A percentile compares a stretch with the other conserved stretches of the same genome.
These are phyloP conservation scores for Alauda arvensis DNA, from an alignment of 2,797 vertebrate species.

Conservation along the genomic window DNA sequence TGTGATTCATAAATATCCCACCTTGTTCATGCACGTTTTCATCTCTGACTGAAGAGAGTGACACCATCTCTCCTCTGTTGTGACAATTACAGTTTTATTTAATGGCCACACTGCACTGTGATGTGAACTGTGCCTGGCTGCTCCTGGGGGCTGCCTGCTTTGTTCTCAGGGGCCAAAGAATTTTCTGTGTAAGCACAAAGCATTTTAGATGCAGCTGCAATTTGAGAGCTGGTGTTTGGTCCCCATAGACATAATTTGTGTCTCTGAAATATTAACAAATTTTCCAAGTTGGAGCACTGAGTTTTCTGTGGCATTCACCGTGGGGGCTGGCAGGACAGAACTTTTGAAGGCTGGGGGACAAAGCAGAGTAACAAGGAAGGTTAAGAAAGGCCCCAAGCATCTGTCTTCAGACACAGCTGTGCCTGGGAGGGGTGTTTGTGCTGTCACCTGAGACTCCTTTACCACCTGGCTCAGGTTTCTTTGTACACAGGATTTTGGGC, in stretches of 20 bases:
- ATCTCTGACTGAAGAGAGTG: not conserved
- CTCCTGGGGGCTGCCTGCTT: not conserved
- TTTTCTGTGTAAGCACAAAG: not conserved
- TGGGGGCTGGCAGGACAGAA: not conserved
- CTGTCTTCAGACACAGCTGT: not conserved
- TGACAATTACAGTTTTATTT: not conserved
- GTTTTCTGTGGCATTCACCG: not conserved
- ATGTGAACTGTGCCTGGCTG: not conserved
- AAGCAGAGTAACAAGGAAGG: not conserved
- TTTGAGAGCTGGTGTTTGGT: not conserved
- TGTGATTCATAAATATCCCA: not conserved
- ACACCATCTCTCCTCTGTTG: not conserved
- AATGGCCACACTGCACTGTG: not conserved
- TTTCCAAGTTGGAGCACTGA: not conserved
- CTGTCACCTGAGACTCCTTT: not conserved
- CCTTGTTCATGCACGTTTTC: not conserved
- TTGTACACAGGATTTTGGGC: not conserved
- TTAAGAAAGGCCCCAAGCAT: not conserved
- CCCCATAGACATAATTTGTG: rapidly evolving
- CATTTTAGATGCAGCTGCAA: not conserved
- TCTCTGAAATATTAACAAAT: not conserved
- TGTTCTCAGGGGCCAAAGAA: not conserved
- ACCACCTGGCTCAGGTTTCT: not conserved
- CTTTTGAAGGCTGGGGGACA: not conserved
- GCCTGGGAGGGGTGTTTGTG: too few species aligned